phyloP scores from a whole-genome alignment of 2,113 vertebrate genomes.

The Dryoscopus gambensis region DNA sequence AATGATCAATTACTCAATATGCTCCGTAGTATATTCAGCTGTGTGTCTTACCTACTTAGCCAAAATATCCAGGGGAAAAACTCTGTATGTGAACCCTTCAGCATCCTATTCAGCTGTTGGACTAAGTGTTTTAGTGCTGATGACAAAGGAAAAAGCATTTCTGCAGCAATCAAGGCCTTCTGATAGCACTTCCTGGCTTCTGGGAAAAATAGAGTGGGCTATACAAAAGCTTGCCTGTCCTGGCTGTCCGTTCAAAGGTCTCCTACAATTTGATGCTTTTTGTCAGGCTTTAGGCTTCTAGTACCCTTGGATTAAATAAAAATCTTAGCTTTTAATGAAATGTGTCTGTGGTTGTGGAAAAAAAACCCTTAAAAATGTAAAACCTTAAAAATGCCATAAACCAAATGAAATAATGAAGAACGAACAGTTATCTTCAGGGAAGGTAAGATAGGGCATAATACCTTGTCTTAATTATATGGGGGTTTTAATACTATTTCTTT shows the following conservation, averaged over 20 bases:
- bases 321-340: not conserved
- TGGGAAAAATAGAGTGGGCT: not conserved
- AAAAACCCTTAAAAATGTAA: not conserved
- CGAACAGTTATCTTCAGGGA: not conserved
- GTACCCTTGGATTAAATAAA: not conserved
- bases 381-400: not conserved
- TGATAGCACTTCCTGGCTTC: not conserved
- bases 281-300: not conserved
- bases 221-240: not conserved
- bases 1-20: not conserved
- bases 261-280: not conserved
- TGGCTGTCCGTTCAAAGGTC: not conserved
- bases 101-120: not conserved
- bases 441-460: not conserved
- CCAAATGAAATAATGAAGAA: not conserved
- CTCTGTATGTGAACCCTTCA: not conserved
- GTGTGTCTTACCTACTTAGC: not conserved
- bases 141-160: not conserved
- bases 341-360: accelerated
- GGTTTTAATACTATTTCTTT: not conserved
- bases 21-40: not conserved
- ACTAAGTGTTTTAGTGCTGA: not conserved
- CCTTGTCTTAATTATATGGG: not conserved
- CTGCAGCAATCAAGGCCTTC: not conserved
- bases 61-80: not conserved